phyloP scores from a whole-genome alignment of 2,797 vertebrate species.

The Acestrorhynchus altus region DNA sequence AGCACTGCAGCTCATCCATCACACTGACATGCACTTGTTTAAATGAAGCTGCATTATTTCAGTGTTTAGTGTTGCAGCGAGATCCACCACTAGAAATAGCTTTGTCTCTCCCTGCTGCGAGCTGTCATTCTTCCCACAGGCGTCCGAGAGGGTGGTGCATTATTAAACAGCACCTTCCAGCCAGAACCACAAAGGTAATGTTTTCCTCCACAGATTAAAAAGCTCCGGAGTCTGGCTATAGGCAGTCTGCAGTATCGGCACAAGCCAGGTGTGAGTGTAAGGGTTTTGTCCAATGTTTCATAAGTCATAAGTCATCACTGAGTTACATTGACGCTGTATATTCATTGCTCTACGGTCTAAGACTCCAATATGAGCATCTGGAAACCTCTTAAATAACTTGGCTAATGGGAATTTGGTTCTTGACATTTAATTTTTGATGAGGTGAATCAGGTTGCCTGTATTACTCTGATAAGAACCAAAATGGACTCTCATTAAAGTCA shows the following conservation, averaged over 20 bases:
- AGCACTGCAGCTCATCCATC: not conserved
- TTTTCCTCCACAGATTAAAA: not conserved
- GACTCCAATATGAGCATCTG: too few species aligned
- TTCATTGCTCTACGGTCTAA: not conserved
- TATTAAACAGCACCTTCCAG: constrained; percentile 51
- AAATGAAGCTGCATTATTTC: not conserved
- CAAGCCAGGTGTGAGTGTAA: not conserved
- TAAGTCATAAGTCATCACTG: not conserved
- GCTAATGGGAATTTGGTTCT: too few species aligned
- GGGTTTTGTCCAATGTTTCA: not conserved
- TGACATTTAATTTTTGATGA: too few species aligned
- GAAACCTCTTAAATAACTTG: too few species aligned
- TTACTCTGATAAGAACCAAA: too few species aligned
- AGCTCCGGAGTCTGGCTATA: not conserved
- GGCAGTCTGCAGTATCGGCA: constrained; percentile 7
- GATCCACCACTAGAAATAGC: constrained; percentile 30
- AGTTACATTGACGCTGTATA: not conserved
- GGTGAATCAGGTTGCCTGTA: too few species aligned
- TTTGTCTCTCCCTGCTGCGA: constrained; percentile 34
- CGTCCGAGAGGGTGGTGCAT: constrained; percentile 27
- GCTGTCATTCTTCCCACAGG: constrained; percentile 39
- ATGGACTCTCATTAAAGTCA: too few species aligned
- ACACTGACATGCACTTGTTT: not conserved
- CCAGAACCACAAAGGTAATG: constrained; percentile 6
- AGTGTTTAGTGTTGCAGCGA: constrained; percentile 21